Evolutionary conservation across 2,888 invertebrate species (phyloP).

Genomic region (Xestobium rufovillosum): DNA sequence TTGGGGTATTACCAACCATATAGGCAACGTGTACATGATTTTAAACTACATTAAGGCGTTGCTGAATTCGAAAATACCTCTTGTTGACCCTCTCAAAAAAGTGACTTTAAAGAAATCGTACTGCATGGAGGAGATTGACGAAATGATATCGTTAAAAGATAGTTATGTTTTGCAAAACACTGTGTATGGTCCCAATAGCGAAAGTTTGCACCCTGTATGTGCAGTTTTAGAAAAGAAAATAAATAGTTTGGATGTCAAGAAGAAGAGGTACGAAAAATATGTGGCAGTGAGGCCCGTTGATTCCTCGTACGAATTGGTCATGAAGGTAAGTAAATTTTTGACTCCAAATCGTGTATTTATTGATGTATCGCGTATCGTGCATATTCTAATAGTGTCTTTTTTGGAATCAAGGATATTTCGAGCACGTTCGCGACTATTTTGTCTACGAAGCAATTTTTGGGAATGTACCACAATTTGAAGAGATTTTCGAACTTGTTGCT

Average conservation of each 20-base stretch:
- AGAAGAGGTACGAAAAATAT: constrained; percentile 35
- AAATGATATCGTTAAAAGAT: constrained; percentile 50
- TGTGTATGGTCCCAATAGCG: constrained; percentile 37
- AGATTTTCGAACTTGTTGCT: no score
- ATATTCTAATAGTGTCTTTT: no score
- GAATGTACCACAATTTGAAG: no score
- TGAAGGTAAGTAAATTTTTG: constrained; percentile 43
- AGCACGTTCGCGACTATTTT: no score
- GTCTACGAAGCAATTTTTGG: no score
- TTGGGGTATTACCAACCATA: neutral
- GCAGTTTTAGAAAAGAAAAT: constrained; percentile 41
- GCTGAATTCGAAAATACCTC: constrained; percentile 55
- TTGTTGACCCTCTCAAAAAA: constrained; percentile 80
- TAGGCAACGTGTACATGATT: constrained; percentile 30
- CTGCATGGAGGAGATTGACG: constrained; percentile 58
- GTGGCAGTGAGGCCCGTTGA: constrained; percentile 51
- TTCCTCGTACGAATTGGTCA: constrained; percentile 46
- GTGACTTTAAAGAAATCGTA: constrained; percentile 64
- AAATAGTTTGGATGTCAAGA: constrained; percentile 38
- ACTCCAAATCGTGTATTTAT: neutral
- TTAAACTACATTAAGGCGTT: constrained; percentile 51
- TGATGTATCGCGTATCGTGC: no score
- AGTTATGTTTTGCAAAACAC: constrained; percentile 50
- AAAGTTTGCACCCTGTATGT: constrained; percentile 47
- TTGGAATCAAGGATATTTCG: no score